Conservation (phyloP, 2,888 invertebrate genomes). For the Embidobia sp. region DNA sequence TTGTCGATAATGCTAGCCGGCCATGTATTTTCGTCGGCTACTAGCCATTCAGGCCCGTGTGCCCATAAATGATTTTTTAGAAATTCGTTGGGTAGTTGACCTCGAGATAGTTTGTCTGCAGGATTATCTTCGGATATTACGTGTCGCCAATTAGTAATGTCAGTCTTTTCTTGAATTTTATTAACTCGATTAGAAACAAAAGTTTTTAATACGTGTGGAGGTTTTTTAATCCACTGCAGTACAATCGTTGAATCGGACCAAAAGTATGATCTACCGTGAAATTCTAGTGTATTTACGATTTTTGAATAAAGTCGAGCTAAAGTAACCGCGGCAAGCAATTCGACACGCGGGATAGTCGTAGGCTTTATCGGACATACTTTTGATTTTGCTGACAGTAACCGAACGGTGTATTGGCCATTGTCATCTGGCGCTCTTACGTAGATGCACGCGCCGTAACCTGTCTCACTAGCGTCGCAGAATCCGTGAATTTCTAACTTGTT, state of each 20-base stretch:
- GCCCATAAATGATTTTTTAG: slow-evolving; percentile 2
- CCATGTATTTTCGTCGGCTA: background rate
- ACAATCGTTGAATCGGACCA: slow-evolving; percentile 17
- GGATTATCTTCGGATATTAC: too few relatives aligned
- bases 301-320: background rate
- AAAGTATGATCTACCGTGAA: background rate
- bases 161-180: slow-evolving; percentile 12
- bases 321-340: slow-evolving; percentile 4
- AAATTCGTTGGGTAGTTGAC: slow-evolving; percentile 7
- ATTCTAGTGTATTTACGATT: background rate
- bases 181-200: slow-evolving; percentile 24
- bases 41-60: background rate
- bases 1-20: background rate
- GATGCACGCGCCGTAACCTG: slow-evolving; percentile 11
- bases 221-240: slow-evolving; percentile 15
- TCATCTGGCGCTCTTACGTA: slow-evolving; percentile 2
- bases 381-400: too few relatives aligned
- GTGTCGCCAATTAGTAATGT: too few relatives aligned
- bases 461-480: slow-evolving; percentile 17
- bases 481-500: slow-evolving; percentile 58
- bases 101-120: too few relatives aligned
- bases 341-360: too few relatives aligned
- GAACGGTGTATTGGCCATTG: too few relatives aligned
- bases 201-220: slow-evolving; percentile 9
- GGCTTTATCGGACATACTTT: too few relatives aligned